These are phyloP conservation scores for Hirtodrosophila alboralis DNA, from an alignment of 2,888 invertebrate genomes.

Conservation along the genomic window DNA sequence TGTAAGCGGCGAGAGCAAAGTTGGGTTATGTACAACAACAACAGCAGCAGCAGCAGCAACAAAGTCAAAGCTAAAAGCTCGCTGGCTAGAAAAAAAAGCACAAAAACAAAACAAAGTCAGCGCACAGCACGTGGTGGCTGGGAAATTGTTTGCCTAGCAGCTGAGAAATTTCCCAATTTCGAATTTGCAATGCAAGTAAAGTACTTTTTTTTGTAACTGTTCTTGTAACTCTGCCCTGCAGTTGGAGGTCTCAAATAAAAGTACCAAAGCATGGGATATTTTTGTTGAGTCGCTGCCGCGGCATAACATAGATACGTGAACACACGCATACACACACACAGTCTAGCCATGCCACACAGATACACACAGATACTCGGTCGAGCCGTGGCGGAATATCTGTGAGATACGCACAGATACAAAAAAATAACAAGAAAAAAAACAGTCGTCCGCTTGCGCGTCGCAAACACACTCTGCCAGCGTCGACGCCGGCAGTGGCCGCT, in stretches of 20 bases:
- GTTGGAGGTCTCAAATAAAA: conserved; percentile 29
- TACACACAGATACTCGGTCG: conserved; percentile 71
- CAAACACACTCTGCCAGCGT: conserved; percentile 45
- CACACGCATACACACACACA: conserved; percentile 17
- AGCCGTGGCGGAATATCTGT: conserved; percentile 67
- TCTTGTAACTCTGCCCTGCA: conserved; percentile 27
- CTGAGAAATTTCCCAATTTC: conserved; percentile 53
- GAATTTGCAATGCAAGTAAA: conserved; percentile 46
- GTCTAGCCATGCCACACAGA: conserved; percentile 50
- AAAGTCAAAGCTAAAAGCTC: conserved; percentile 52
- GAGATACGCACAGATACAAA: conserved; percentile 77
- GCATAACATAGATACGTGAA: conserved; percentile 31
- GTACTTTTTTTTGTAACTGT: conserved; percentile 29
- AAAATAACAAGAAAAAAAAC: too few relatives aligned
- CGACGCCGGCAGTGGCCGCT: conserved; percentile 42
- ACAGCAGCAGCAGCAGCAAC: conserved; percentile 10
- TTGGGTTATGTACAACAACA: conserved; percentile 56
- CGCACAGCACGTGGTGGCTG: conserved; percentile 67
- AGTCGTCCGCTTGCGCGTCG: conserved; percentile 51
- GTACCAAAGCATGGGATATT: conserved; percentile 41
- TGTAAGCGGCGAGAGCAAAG: conserved; percentile 18
- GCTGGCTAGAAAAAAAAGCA: conserved; percentile 37
- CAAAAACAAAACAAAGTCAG: conserved; percentile 23
- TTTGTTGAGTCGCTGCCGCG: conserved; percentile 38
- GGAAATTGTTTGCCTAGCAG: conserved; percentile 40